Base-by-base conservation (phyloP, 2,797 vertebrate species). In the Arctocebus calabarensis region DNA sequence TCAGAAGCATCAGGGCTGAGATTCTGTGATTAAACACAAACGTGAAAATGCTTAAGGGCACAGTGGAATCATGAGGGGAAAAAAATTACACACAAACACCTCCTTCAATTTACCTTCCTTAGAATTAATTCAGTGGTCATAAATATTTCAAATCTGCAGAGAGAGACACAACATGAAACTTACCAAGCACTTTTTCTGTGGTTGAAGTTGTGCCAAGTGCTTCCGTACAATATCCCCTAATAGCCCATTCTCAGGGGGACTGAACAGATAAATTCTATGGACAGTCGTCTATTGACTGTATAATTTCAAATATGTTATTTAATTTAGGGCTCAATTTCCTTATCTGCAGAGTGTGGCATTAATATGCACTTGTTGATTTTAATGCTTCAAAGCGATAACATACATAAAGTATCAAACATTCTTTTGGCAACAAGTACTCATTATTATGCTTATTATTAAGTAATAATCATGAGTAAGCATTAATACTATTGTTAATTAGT, bases 21-120 rank as follows among this genome's bases (percentile, higher is more conserved):
- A 99, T 98, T 97, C 98, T 95, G 97, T 98, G 99, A 99, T 99
- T 99, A 99, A 98, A 99, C 98, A 98, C 98, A 98, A 99, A 99
- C 91, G 96, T 98, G 93, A 97, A 98, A 98, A 98, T 97, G 98
- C 98, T 98, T 98, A 98, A 98, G 98, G 98, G 98, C 98, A 98
- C 96, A 94, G 97, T 91, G 95, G 97, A 98, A 98, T 97, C 95
- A 94, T 97, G 97, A 98, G 94, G 94, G 45, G 48, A 37, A 85
- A 87, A 90, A 94, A 84, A 91, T 32, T 77, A 95, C 45, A 84
- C 4, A 14, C 74, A 96, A 98, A 98, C 98, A 98, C 93, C 97
- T 97, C 97, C 98, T 98, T 98, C 98, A 97, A 97, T 98, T 97
- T 96, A 95, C 96, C 98, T 98, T 98, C 97, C 90, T 98, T 97